These are phyloP conservation scores for Nycticryphes semicollaris DNA, from an alignment of 2,113 vertebrate species.

Conservation along the genomic window DNA sequence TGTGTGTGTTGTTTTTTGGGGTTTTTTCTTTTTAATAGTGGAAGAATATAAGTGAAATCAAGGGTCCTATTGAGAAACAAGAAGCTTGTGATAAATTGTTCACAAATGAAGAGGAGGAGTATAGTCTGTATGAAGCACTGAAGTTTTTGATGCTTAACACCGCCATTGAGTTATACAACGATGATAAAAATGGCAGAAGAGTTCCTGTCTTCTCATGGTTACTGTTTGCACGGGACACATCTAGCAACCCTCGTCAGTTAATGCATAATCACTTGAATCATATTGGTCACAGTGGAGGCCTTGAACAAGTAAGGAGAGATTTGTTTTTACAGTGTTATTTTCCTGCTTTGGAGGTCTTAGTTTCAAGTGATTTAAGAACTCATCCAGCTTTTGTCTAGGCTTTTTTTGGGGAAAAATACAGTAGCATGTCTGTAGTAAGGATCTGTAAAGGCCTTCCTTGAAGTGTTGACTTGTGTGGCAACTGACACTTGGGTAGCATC, in stretches of 20 bases:
- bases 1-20: neutral
- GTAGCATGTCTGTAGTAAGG: neutral
- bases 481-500: neutral
- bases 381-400: neutral
- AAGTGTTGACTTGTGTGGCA: neutral
- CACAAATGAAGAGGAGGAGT: constrained; percentile 86
- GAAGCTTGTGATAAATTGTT: constrained; percentile 86
- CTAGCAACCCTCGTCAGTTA: constrained; percentile 85
- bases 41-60: constrained; percentile 72
- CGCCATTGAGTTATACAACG: constrained; percentile 84
- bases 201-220: constrained; percentile 95
- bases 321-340: neutral
- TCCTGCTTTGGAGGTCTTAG: neutral
- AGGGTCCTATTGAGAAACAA: constrained; percentile 72
- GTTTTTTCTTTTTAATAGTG: constrained; percentile 54
- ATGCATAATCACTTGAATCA: constrained; percentile 92
- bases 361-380: neutral
- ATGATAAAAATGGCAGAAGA: constrained; percentile 81
- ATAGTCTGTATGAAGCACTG: constrained; percentile 90
- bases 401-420: neutral
- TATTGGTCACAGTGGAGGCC: constrained; percentile 89
- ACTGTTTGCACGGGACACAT: constrained; percentile 93
- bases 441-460: neutral
- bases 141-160: constrained; percentile 93
- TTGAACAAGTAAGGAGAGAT: constrained; percentile 87